Evolutionary conservation across 1,140 invertebrate species (phyloP), one percentile per base, ranked within the genome.

Genomic region (Drosophila pallidifrons): DNA sequence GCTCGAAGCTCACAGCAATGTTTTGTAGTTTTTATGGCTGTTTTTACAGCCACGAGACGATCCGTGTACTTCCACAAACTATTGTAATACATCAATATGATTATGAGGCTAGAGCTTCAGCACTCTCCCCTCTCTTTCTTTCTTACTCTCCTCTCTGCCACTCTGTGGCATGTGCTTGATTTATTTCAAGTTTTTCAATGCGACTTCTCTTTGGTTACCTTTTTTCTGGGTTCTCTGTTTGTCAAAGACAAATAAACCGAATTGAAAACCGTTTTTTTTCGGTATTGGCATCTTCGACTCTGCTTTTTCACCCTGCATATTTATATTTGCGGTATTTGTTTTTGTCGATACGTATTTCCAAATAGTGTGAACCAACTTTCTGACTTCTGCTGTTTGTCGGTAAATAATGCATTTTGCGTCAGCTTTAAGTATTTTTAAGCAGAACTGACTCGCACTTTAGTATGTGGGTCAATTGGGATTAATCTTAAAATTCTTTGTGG

Each of bases 71-170:
- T 74, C 81, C 81, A 83, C 65, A 81, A 83, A 71, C 74, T 86
- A 85, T 78, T 75, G 82, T 86, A 85, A 85, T 85, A 81, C 82
- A 85, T 85, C 82, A 85, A 85, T 85, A 86, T 81, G 79, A 85
- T 86, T 85, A 86, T 85, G 78, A 81, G 82, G 64, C 63, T 66
- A 65, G 63, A 68, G 52, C 64, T 81, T 55, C 30, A 28, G 43
- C 57, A 47, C 47, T 60, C 65, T 58, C 49, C 47, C 61, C 65
- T 67, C 64, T 63, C 52, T 60, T 4, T 41, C n/a, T 10, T 2
- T 13, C 57, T 47, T 52, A 7, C 11, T 35, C 51, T 15, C 52
- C 52, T 71, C 28, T 66, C 46, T 49, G 35, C 65, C 3, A 25
- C 57, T 65, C 45, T 65, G 65, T 88, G 76, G 80, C 82, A 77